These are phyloP conservation scores for Xyrauchen texanus DNA, from an alignment of 2,113 vertebrate genomes.

Conservation along the genomic window DNA sequence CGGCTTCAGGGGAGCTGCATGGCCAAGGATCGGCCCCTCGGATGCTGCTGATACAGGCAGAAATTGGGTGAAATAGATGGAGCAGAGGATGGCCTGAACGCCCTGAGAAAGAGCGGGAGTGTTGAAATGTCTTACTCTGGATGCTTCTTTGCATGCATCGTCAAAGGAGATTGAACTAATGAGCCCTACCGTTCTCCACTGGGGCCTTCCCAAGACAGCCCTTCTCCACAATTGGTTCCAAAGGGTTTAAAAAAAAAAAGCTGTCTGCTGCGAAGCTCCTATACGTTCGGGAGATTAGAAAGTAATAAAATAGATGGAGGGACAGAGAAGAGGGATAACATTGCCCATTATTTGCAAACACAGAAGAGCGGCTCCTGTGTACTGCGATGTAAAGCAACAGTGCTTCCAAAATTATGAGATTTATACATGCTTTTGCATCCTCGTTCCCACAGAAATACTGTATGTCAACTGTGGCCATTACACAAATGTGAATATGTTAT, in stretches of 20 bases:
- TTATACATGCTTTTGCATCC: background rate
- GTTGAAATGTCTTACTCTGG: constrained; percentile 71
- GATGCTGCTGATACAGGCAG: constrained; percentile 76
- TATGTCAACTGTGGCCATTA: background rate
- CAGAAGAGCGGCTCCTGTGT: constrained; percentile 49
- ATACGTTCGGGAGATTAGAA: constrained; percentile 75
- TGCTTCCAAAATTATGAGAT: background rate
- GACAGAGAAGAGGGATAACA: constrained; percentile 58
- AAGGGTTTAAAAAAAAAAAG: constrained; percentile 74
- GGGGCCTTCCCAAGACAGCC: constrained; percentile 78
- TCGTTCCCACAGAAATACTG: background rate
- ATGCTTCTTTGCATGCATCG: constrained; percentile 73
- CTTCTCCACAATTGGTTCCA: constrained; percentile 82
- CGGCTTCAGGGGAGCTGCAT: constrained; percentile 53
- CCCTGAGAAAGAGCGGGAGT: constrained; percentile 12
- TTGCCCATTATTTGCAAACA: constrained; percentile 66
- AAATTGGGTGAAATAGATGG: constrained; percentile 59
- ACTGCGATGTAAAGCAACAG: constrained; percentile 2
- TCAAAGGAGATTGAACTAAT: constrained; percentile 82
- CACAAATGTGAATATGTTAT: background rate
- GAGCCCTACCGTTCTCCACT: constrained; percentile 77
- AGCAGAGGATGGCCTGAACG: background rate
- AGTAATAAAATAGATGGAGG: constrained; percentile 74
- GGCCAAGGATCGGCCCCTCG: constrained; percentile 60
- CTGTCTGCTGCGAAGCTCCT: constrained; percentile 68